Conservation (phyloP, 1,140 invertebrate genomes). For the Adelges cooleyi region DNA sequence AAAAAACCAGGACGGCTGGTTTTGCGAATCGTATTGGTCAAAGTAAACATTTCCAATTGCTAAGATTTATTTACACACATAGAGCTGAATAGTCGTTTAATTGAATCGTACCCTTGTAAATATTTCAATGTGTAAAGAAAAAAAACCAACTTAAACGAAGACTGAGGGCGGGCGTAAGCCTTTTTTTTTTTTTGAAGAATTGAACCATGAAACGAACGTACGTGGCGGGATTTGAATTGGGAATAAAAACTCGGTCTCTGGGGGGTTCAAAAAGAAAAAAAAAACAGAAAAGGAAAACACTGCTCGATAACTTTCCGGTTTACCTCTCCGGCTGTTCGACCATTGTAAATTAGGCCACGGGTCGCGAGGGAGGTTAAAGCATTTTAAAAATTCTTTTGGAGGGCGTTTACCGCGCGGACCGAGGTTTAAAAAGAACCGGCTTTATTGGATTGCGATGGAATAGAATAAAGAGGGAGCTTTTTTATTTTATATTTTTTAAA, state of each 20-base stretch:
- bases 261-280: neutral
- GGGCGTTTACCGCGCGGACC: constrained; percentile 14
- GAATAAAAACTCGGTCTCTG: constrained; percentile 17
- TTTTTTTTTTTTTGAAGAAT: constrained; percentile 20
- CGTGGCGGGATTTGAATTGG: constrained; percentile 20
- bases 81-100: constrained; percentile 6
- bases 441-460: constrained; percentile 24
- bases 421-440: constrained; percentile 21
- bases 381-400: constrained; percentile 22
- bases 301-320: constrained; percentile 25
- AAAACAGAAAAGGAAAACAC: constrained; percentile 8
- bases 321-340: constrained; percentile 21
- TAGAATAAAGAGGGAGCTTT: constrained; percentile 7
- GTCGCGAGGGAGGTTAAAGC: constrained; percentile 23
- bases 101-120: constrained; percentile 15
- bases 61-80: constrained; percentile 17
- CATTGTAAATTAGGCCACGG: constrained; percentile 27
- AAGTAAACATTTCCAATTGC: constrained; percentile 17
- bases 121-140: constrained; percentile 23
- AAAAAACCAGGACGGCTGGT: too few relatives aligned
- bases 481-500: constrained; percentile 27
- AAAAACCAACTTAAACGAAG: constrained; percentile 6
- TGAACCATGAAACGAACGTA: constrained; percentile 26
- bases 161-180: neutral
- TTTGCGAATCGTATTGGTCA: too few relatives aligned